Evolutionary conservation across 2,888 invertebrate species (phyloP).

Genomic region (Lacanobia oleracea): DNA sequence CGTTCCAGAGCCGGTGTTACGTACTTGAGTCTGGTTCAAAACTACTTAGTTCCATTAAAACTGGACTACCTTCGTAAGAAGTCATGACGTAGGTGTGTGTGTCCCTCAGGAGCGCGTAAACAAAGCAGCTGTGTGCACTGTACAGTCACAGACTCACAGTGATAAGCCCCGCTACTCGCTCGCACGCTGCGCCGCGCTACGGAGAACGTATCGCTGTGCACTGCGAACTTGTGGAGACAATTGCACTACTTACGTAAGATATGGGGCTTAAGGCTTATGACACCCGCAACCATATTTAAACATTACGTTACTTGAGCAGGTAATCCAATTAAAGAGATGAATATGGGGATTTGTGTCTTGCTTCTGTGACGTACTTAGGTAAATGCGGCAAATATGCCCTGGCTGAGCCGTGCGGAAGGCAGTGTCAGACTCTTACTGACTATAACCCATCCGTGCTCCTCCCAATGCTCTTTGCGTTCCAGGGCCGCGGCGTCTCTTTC

Average conservation of each 20-base stretch:
- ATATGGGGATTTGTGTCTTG: neutral
- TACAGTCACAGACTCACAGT: too few species aligned
- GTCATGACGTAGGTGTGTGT: neutral
- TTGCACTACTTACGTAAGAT: too few species aligned
- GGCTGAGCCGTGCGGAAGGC: too few species aligned
- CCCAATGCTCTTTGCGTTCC: too few species aligned
- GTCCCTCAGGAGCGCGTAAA: constrained; percentile 14
- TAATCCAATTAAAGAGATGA: neutral
- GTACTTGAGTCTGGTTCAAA: neutral
- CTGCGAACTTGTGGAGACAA: neutral
- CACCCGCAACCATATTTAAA: neutral
- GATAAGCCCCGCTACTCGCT: constrained; percentile 14
- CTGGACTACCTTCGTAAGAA: neutral
- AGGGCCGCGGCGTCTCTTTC: too few species aligned
- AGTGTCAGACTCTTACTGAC: too few species aligned
- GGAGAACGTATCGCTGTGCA: neutral
- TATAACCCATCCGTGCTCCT: too few species aligned
- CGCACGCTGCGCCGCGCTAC: constrained; percentile 1
- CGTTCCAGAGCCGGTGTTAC: too few species aligned
- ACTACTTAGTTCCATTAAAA: neutral
- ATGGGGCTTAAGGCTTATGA: neutral
- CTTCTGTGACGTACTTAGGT: neutral
- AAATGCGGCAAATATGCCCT: neutral
- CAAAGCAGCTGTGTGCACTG: neutral
- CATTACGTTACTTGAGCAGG: neutral